Base-by-base conservation (phyloP, 2,888 invertebrate genomes). In the Yponomeuta plumbellus region DNA sequence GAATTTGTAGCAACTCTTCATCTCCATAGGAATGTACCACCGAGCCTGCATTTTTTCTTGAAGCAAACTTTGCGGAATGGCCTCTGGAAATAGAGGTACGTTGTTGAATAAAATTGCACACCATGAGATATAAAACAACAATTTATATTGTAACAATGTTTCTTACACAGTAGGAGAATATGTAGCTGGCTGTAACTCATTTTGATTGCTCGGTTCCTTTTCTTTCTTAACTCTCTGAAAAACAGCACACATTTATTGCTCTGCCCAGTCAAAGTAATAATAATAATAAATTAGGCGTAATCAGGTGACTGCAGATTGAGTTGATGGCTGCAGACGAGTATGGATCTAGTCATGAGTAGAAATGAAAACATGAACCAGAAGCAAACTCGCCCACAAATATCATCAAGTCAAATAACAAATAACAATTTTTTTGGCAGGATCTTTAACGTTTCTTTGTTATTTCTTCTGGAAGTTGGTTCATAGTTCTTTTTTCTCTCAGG, bases 261-360 rank as follows among this genome's bases (percentile, higher is more conserved):
- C 8, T 34, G 34, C 8, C 39, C 34, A 63, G 1, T 21, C 21
- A 13, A 3, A 34, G 61, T 20, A 40, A 63, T 40, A 61, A 17
- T 17, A 52, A 13, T 13, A 23, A 23, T 23, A 58, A 11, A 22
- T 4, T 0, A 59, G 10, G 21, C 22, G 11, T 56, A 21, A 21
- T 59, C 10, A 61, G 34, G 6, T 63, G 40, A 17, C 10, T 61
- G 56, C 62, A 71, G 88, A 81, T 76, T 78, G 85, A 88, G 89
- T 88, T 89, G 91, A 90, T 90, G 92, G 93, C 93, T 93, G 94
- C 94, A 95, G 95, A 95, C 95, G 95, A 95, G 95, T 95, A 95
- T 95, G 95, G 95, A 95, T 96, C 95, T 95, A 95, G 96, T 95
- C 95, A 95, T 94, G 94, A 90, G 80, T 75, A 76, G 68, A 74